phyloP scores from a whole-genome alignment of 2,113 vertebrate genomes.

The Porphyrio hochstetteri region DNA sequence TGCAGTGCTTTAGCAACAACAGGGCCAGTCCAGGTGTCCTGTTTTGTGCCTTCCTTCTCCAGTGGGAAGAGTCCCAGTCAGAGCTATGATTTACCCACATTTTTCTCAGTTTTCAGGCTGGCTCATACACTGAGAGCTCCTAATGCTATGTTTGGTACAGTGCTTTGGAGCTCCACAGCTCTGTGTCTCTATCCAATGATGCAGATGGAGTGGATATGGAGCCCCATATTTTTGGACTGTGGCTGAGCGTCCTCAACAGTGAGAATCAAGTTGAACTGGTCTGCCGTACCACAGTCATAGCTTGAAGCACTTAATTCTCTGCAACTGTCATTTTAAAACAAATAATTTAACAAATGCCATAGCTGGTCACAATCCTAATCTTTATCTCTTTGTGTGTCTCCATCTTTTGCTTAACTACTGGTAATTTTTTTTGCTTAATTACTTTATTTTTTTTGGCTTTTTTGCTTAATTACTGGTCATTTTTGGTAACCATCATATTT shows the following conservation, averaged over 20 bases:
- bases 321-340: background rate
- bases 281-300: background rate
- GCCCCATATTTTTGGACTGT: background rate
- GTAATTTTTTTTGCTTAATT: background rate
- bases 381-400: background rate
- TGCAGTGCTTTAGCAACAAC: background rate
- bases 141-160: background rate
- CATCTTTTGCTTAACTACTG: background rate
- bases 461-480: background rate
- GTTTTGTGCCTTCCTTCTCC: background rate
- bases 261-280: background rate
- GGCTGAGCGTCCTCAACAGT: background rate
- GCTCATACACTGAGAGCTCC: background rate
- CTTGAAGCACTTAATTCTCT: background rate
- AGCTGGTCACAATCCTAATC: background rate
- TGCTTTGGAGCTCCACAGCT: background rate
- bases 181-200: background rate
- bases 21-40: background rate
- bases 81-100: background rate
- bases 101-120: background rate
- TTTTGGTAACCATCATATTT: background rate
- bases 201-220: background rate
- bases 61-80: background rate
- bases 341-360: background rate
- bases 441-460: too few relatives aligned